Conservation (phyloP, 2,888 invertebrate genomes). For the Microctonus brassicae region DNA sequence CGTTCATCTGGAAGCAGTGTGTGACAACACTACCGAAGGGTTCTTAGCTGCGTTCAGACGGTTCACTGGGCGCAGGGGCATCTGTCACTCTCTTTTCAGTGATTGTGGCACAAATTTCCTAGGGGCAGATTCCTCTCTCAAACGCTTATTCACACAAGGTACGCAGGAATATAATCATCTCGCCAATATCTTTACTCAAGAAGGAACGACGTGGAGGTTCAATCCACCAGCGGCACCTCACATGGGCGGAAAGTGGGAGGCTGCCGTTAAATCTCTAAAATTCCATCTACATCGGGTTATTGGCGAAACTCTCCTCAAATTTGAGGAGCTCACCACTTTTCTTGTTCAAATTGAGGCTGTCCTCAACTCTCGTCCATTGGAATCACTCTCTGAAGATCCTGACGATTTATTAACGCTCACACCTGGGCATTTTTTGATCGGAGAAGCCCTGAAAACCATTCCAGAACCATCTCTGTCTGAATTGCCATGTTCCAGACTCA, state of each 20-base stretch:
- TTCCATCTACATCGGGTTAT: not conserved
- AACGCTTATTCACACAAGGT: not conserved
- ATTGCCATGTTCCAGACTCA: not conserved
- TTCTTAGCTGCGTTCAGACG: constrained; percentile 47
- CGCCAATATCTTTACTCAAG: too few relatives aligned
- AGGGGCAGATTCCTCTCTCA: constrained; percentile 29
- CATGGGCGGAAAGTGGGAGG: not conserved
- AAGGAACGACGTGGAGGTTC: not conserved
- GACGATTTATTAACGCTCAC: not conserved
- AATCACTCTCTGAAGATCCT: not conserved
- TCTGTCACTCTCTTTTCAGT: too few relatives aligned
- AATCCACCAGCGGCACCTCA: not conserved
- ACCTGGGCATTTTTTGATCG: not conserved
- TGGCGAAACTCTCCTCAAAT: not conserved
- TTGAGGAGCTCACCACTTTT: not conserved
- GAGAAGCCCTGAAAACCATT: not conserved
- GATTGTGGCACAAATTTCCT: constrained; percentile 28
- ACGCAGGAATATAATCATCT: not conserved
- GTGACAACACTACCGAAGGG: constrained; percentile 39
- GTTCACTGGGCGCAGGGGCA: too few relatives aligned
- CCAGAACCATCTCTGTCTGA: not conserved
- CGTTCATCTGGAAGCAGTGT: constrained; percentile 47
- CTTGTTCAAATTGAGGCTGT: not conserved
- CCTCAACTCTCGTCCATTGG: not conserved
- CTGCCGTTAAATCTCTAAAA: not conserved